These are phyloP conservation scores for Aldrovandia affinis DNA, from an alignment of 2,797 vertebrate species.

Conservation along the genomic window DNA sequence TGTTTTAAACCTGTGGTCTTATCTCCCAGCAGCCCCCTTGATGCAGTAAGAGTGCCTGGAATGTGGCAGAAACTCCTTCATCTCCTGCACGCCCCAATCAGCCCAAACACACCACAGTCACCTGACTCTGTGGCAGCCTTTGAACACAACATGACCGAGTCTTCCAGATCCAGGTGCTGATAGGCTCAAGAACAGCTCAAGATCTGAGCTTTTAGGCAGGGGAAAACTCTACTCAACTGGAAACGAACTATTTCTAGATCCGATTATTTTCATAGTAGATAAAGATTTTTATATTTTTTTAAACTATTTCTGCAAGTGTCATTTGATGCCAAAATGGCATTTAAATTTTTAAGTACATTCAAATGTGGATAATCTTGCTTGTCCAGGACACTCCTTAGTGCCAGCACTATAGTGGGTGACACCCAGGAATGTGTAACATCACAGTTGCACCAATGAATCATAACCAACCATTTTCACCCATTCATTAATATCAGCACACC, in stretches of 20 bases:
- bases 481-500: not conserved
- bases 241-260: not conserved
- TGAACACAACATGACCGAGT: not conserved
- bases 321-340: not conserved
- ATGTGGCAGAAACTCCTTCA: slow-evolving; percentile 53
- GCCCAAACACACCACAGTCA: not conserved
- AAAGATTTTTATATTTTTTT: not conserved
- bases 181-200: not conserved
- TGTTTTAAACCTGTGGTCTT: not conserved
- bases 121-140: not conserved
- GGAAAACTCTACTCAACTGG: not conserved
- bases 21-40: not conserved
- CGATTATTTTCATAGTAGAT: too few species aligned
- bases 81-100: slow-evolving; percentile 28
- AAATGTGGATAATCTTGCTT: not conserved
- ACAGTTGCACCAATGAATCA: not conserved
- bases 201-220: not conserved
- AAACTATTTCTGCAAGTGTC: not conserved
- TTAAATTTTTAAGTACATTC: not conserved
- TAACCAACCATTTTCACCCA: not conserved
- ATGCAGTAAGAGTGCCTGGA: slow-evolving; percentile 52
- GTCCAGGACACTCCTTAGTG: not conserved
- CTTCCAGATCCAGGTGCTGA: not conserved
- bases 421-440: not conserved
- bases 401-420: not conserved